A percentile compares a stretch with the other conserved stretches of the same genome.
Evolutionary conservation across 2,888 invertebrate genomes (phyloP).

Genomic region (Rhorus exstirpatorius): DNA sequence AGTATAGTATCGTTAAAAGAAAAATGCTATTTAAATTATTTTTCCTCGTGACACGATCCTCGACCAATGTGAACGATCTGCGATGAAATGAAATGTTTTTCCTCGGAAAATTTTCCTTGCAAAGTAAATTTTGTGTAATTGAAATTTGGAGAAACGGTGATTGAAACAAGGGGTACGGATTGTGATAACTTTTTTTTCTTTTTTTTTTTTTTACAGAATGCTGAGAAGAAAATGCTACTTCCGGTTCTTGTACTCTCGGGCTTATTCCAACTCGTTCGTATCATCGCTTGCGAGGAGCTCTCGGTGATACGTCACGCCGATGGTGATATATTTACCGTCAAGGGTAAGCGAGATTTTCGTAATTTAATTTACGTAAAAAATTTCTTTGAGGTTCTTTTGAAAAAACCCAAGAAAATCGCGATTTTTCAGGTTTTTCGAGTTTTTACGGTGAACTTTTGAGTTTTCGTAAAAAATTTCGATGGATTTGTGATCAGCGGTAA

Average conservation of each 20-base stretch:
- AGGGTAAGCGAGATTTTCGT: conserved; percentile 77
- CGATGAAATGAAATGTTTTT: no score
- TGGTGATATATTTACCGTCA: conserved; percentile 83
- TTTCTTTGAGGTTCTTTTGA: neutral
- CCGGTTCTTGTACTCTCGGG: conserved; percentile 80
- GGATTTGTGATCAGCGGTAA: neutral
- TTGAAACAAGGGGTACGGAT: neutral
- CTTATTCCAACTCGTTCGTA: conserved; percentile 77
- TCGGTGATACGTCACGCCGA: conserved; percentile 82
- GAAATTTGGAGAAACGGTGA: neutral
- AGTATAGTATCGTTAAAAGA: no score
- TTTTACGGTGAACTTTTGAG: no score
- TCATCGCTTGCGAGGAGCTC: conserved; percentile 77
- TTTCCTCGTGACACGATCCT: no score
- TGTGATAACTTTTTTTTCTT: neutral
- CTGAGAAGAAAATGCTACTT: conserved; percentile 84
- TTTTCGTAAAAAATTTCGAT: neutral
- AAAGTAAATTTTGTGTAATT: neutral
- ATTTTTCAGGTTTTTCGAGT: neutral
- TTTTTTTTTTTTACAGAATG: conserved; percentile 80
- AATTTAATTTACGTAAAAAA: no score
- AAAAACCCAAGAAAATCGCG: neutral
- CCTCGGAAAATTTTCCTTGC: neutral
- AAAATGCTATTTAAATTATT: no score
- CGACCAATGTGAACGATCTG: no score